phyloP scores from a whole-genome alignment of 2,797 vertebrate species.

The Carduelis carduelis region DNA sequence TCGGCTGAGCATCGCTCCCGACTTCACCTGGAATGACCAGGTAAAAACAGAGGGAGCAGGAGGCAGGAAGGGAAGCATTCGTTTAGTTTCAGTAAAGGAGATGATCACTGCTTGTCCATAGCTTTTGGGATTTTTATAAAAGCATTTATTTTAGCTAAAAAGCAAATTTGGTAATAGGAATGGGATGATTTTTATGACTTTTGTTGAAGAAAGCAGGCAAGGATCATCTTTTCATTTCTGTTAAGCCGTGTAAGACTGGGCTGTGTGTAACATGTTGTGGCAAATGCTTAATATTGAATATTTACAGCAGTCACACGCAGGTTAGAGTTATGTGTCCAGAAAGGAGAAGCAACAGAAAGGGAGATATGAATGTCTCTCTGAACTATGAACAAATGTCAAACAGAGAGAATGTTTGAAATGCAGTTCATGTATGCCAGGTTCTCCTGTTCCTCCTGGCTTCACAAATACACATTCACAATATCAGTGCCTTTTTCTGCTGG shows the following conservation, averaged over 20 bases:
- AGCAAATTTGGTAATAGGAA: neutral
- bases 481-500: neutral
- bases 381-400: neutral
- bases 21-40: conserved; percentile 97
- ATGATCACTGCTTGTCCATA: neutral
- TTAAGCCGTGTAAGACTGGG: neutral
- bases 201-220: neutral
- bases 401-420: neutral
- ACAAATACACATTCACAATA: neutral
- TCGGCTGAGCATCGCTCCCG: conserved; percentile 84
- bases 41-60: conserved; percentile 66
- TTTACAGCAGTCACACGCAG: neutral
- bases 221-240: neutral
- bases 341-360: neutral
- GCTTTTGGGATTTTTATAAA: neutral
- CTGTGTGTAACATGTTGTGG: neutral
- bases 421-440: neutral
- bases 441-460: neutral
- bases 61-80: neutral
- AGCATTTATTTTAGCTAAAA: neutral
- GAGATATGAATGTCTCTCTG: neutral
- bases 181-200: neutral
- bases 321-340: neutral
- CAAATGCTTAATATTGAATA: neutral
- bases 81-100: neutral